Evolutionary conservation across 2,113 vertebrate species (phyloP), one percentile per base, ranked within the genome.

Genomic region (Microcebus lehilahytsara): DNA sequence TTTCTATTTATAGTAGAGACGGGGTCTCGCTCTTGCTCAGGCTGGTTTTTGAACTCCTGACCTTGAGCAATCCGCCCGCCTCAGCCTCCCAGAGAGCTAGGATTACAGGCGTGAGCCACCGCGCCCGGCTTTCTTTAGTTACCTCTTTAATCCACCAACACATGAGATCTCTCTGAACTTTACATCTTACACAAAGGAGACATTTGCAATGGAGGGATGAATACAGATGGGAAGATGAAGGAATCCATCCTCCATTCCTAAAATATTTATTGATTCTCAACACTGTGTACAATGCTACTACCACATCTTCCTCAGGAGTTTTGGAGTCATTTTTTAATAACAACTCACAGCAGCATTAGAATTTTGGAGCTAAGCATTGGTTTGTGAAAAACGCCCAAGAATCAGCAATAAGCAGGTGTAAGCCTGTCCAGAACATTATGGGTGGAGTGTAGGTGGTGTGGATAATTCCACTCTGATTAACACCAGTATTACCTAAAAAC

Each of bases 351-450:
- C 67, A 89, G 22, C 78, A 85, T 22, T 85, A 60, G 27, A 53
- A 88, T 42, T 83, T 85, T 80, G 46, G 34, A 85, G 10, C n/a
- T 84, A 56, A 79, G 93, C 34, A 34, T 16, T 84, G 32, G 49
- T 84, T 95, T 91, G 64, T 71, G 51, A 93, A 93, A 93, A 51
- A 89, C 22, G 19, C 62, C 85, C 85, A 83, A 80, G 71, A 87
- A 75, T 51, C 56, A 91, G 80, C 91, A 71, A 87, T 37, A n/a
- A 37, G 56, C 75, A 88, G 66, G 80, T 87, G 1, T 58, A 66
- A 85, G 80, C 81, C 34, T 93, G 71, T 30, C 64, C 34, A 88
- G 60, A 88, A 91, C 32, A 58, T 78, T 62, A 66, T 37, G 40
- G 46, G 89, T 94, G 53, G 91, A 77, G 66, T 14, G 6, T 30